Evolutionary conservation across 1,140 invertebrate species (phyloP).

Genomic region (Gryllus bimaculatus): DNA sequence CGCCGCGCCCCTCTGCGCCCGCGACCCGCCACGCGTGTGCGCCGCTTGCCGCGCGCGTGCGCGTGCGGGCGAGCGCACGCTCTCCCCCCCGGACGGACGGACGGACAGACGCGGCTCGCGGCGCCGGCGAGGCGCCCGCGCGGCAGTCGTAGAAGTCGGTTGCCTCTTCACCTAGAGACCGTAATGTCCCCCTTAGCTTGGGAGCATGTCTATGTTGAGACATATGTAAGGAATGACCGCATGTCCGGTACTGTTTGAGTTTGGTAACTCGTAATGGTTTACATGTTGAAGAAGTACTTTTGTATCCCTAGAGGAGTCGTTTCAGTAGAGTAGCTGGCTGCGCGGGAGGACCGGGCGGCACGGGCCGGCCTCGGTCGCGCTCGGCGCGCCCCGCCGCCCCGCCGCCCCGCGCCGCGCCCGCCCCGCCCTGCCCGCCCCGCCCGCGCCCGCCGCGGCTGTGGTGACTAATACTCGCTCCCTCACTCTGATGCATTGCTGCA

Average conservation of each 20-base stretch:
- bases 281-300: background rate
- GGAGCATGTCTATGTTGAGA: constrained; percentile 3
- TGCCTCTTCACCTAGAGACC: background rate
- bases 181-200: background rate
- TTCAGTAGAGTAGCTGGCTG: constrained; percentile 3
- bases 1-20: background rate
- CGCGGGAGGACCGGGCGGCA: background rate
- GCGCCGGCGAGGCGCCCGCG: background rate
- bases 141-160: background rate
- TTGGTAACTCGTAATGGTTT: background rate
- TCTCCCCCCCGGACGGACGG: background rate
- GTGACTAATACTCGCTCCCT: constrained; percentile 1
- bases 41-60: no score
- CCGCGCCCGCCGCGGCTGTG: no score
- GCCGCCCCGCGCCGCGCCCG: no score
- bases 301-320: constrained; percentile 3
- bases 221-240: background rate
- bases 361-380: no score
- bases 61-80: no score
- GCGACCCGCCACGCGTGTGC: no score
- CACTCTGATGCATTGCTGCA: constrained; percentile 28
- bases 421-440: no score
- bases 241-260: background rate
- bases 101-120: background rate
- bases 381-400: no score